Base-by-base conservation (phyloP, 2,888 invertebrate genomes). In the Epinotia nisella region DNA sequence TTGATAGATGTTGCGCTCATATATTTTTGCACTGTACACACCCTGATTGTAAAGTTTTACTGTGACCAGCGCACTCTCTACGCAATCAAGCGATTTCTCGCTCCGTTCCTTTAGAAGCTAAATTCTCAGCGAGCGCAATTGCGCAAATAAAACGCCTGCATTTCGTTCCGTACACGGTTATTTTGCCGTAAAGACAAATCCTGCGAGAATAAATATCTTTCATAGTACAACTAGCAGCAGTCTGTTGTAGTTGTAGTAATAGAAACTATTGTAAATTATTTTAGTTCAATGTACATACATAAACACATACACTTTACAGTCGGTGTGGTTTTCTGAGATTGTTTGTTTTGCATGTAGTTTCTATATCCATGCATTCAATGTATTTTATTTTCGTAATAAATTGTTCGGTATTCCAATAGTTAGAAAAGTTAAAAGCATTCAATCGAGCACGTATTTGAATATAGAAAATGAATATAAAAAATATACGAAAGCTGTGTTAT, bases 111-210 rank as follows among this genome's bases (percentile, higher is more conserved):
- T 61, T 45, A 24, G 70, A 70, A 70, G 68, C 62, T 69, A 62
- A 73, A 73, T 64, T 73, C 69, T 41, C 73, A 58, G 73, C 64
- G 49, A 72, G 53, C 73, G 53, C 65, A 73, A 73, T 73, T 73
- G 73, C 68, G 69, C 73, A 64, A 73, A 69, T 73, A 73, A 73
- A 73, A 65, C 65, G 70, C 68, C 73, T 69, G 73, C 68, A 73
- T 69, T 71, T 73, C 73, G 62, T 59, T 69, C 65, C 49, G 67
- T 65, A 29, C 69, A 59, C 73, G 41, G 73, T 73, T 73, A 73
- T 73, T 73, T 69, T 49, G 69, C 64, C 73, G 69, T 73, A 73
- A 73, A 73, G 73, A 69, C 73, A 73, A 73, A 73, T 73, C 73
- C 69, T 15, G 51, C n/a, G 51, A 39, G 51, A 29, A 64, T 64